These are phyloP conservation scores for Pterostichus madidus DNA, from an alignment of 2,888 invertebrate genomes.

Conservation along the genomic window DNA sequence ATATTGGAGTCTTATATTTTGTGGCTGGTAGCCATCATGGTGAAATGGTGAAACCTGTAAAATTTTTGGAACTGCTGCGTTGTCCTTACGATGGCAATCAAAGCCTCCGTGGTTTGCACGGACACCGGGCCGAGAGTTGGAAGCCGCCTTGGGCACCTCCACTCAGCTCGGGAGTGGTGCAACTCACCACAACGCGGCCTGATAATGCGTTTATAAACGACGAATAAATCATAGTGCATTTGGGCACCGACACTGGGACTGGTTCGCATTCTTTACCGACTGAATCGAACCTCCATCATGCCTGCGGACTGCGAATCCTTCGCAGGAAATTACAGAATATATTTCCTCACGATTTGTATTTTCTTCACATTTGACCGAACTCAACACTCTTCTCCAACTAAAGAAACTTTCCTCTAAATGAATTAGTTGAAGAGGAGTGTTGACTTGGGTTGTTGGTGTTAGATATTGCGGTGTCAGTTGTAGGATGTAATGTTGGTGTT, in stretches of 20 bases:
- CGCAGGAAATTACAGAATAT: not conserved
- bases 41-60: too few relatives aligned
- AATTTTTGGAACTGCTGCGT: slow-evolving; percentile 68
- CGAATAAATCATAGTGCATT: slow-evolving; percentile 76
- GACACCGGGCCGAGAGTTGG: not conserved
- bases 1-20: too few relatives aligned
- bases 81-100: slow-evolving; percentile 77
- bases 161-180: slow-evolving; percentile 13
- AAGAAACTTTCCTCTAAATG: too few relatives aligned
- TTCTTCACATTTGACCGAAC: too few relatives aligned
- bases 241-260: slow-evolving; percentile 16
- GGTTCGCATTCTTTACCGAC: slow-evolving; percentile 6
- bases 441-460: too few relatives aligned
- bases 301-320: not conserved
- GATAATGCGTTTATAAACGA: slow-evolving; percentile 78
- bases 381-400: too few relatives aligned
- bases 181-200: slow-evolving; percentile 6
- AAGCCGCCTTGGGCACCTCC: slow-evolving; percentile 10
- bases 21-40: too few relatives aligned
- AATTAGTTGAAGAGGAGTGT: too few relatives aligned
- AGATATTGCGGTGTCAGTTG: too few relatives aligned
- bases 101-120: slow-evolving; percentile 68
- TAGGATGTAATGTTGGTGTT: too few relatives aligned
- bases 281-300: not conserved
- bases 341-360: not conserved